phyloP scores from a whole-genome alignment of 64 coral and sea anemone genomes.

The Actinia equina region DNA sequence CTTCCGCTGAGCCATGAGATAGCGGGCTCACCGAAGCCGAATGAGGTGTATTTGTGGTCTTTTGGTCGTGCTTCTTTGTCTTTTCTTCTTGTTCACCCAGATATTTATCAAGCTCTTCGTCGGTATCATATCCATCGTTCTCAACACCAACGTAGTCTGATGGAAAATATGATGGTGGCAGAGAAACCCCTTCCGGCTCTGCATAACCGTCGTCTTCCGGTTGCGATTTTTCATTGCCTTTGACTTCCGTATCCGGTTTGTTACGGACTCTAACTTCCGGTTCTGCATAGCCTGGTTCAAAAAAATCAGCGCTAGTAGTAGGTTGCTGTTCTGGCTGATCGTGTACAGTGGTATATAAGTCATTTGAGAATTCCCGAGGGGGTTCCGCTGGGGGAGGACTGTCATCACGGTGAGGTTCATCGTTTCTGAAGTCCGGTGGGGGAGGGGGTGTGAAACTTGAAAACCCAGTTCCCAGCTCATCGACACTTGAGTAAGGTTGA shows the following conservation, averaged over 20 bases:
- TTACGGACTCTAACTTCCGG: neutral
- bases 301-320: neutral
- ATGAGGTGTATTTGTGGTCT: neutral
- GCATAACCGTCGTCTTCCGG: neutral
- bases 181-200: constrained; percentile 2
- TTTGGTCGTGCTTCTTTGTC: neutral
- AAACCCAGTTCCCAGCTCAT: constrained; percentile 73
- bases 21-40: neutral
- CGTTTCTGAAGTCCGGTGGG: constrained; percentile 36
- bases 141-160: constrained; percentile 33
- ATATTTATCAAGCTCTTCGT: constrained; percentile 37
- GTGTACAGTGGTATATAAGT: constrained; percentile 45
- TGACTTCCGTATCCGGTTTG: constrained; percentile 10
- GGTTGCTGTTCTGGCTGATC: neutral
- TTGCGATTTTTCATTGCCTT: neutral
- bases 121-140: constrained; percentile 40
- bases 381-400: neutral
- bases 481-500: constrained; percentile 71
- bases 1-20: neutral
- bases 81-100: neutral
- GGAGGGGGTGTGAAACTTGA: constrained; percentile 78
- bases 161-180: neutral
- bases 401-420: neutral
- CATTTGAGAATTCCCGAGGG: constrained; percentile 68
- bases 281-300: constrained; percentile 29